A percentile compares a stretch with the other conserved stretches of the same genome.
phyloP scores from a whole-genome alignment of 2,888 invertebrate genomes.

The Papilio demoleus region DNA sequence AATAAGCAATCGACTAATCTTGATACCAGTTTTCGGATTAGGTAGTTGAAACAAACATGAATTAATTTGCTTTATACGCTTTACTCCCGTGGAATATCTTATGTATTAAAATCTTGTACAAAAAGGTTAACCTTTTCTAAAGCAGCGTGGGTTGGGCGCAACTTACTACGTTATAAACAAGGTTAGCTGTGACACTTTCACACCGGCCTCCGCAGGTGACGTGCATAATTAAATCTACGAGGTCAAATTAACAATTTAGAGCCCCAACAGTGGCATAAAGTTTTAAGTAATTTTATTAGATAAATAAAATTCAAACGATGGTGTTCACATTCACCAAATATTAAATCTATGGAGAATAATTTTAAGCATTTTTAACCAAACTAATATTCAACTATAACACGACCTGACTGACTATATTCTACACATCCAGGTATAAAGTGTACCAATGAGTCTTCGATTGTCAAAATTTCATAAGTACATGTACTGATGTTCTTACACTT shows the following conservation, averaged over 20 bases:
- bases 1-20: background rate
- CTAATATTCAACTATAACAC: slow-evolving; percentile 47
- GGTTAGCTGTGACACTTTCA: slow-evolving; percentile 76
- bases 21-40: too few relatives aligned
- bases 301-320: slow-evolving; percentile 77
- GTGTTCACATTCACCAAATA: slow-evolving; percentile 68
- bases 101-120: slow-evolving; percentile 14
- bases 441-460: too few relatives aligned
- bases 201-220: slow-evolving; percentile 70
- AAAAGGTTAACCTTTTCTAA: slow-evolving; percentile 32
- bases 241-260: slow-evolving; percentile 79
- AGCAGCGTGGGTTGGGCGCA: slow-evolving; percentile 50
- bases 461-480: too few relatives aligned
- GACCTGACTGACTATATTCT: too few relatives aligned
- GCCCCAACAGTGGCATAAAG: slow-evolving; percentile 77
- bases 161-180: slow-evolving; percentile 81
- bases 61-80: background rate
- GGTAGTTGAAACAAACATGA: background rate
- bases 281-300: slow-evolving; percentile 77
- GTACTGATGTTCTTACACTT: too few relatives aligned
- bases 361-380: slow-evolving; percentile 38
- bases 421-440: too few relatives aligned
- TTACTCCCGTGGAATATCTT: background rate
- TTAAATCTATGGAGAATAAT: slow-evolving; percentile 60
- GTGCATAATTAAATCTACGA: slow-evolving; percentile 83